phyloP scores from a whole-genome alignment of 2,797 vertebrate genomes.

The Semotilus atromaculatus region DNA sequence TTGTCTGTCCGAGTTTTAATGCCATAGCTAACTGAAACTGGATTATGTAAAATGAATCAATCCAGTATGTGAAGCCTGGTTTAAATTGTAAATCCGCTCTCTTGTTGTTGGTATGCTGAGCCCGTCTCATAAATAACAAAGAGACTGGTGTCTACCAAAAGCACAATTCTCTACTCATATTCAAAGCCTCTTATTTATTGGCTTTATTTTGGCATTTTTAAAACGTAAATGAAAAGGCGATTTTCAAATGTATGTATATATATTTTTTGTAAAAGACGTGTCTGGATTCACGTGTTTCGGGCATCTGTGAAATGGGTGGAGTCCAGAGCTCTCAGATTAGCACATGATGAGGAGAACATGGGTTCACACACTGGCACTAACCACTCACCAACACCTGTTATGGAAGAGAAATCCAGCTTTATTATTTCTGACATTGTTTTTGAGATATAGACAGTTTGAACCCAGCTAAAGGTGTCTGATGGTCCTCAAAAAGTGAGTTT shows the following conservation, averaged over 20 bases:
- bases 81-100: constrained; percentile 31
- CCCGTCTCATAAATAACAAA: constrained; percentile 41
- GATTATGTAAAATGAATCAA: constrained; percentile 16
- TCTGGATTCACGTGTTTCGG: constrained; percentile 29
- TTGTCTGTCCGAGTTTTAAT: background rate
- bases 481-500: background rate
- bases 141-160: constrained; percentile 32
- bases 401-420: constrained; percentile 12
- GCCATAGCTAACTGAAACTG: background rate
- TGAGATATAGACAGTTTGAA: background rate
- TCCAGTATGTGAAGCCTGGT: background rate
- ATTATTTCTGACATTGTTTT: background rate
- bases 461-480: background rate
- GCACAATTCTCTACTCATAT: background rate
- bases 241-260: background rate
- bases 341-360: constrained; percentile 14
- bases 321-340: constrained; percentile 8
- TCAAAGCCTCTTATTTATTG: background rate
- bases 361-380: background rate
- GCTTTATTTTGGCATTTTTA: background rate
- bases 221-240: background rate
- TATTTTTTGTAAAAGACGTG: background rate
- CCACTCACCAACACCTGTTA: constrained; percentile 18
- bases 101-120: constrained; percentile 39
- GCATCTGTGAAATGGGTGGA: constrained; percentile 34